Base-by-base conservation (phyloP, 2,113 vertebrate species). In the Ondatra zibethicus region DNA sequence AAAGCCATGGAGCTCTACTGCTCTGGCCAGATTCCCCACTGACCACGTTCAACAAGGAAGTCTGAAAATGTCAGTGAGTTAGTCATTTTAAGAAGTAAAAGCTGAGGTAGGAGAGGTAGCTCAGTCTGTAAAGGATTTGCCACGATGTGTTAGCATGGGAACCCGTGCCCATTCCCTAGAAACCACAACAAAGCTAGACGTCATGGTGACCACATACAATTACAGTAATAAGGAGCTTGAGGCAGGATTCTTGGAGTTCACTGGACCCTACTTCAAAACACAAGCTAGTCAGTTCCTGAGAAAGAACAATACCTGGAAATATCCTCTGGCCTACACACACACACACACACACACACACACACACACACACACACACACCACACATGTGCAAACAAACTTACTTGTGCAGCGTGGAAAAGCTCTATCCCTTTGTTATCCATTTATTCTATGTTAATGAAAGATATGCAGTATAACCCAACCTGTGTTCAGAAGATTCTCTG, bases 381-480 rank as follows among this genome's bases (percentile, higher is more conserved):
- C 36, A 39, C 55, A 39, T 11, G 8, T 72, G 33, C 47, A 88
- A 39, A 36, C 33, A 70, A 72, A 72, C 45, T 68, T 58, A 1
- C 25, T 78, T 4, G 4, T 84, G 5, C 77, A 63, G 31, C 13
- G 84, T 84, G 63, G 31, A 95, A 82, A 78, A 72, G n/a, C 2
- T 55, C 72, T 77, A 5, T 88, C 33, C 33, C 4, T 88, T 61
- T 66, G 65, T 89, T 85, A 31, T 31, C 55, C 25, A 81, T 25
- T 31, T 95, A 55, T 29, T 93, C 31, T 73, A 33, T 92, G 89
- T 33, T 45, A 65, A 81, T 93, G 65, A 68, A 45, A 85, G 72
- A 75, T 11, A 36, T 11, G 36, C 13, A 7, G 47, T 93, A 27
- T 77, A 50, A 73, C 88, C n/a, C 25, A 58, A n/a, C 14, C 70